Evolutionary conservation across 92 coral and sea anemone species (phyloP), one percentile per base, ranked within the genome.

Genomic region (Porites evermanni): DNA sequence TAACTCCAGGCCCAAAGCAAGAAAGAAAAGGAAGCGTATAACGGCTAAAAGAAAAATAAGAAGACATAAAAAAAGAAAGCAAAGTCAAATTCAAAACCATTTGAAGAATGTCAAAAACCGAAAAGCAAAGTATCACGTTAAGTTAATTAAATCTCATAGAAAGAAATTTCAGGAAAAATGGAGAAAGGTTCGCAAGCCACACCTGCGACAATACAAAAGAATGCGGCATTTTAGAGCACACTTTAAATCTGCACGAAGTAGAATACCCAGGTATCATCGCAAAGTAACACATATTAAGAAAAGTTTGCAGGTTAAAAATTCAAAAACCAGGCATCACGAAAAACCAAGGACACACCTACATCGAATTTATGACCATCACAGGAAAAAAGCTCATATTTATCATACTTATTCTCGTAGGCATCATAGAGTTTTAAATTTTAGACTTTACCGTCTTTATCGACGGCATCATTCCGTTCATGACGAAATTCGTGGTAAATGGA

Each of bases 401-500:
- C 81, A 21, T 65, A 24, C 4, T 16, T 23, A 23, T 54, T 64
- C 32, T n/a, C 24, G 29, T 38, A 26, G 56, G 47, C 90, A 84
- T 17, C 85, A 74, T 19, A 87, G 81, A 51, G 73, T 94, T 6
- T 38, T 93, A n/a, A 91, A 93, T 82, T 94, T 79, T 80, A 90
- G 87, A 65, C 94, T 80, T 38, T 94, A 94, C 83, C 78, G 67
- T 56, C 92, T 70, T 20, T 94, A 84, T 65, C 84, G 95, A 74
- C 81, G 84, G 53, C 88, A 91, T 12, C 98, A 94, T 70, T 90
- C 98, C 12, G 83, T 94, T 4, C 64, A 90, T 69, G 93, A 94
- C 72, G 98, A 94, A 77, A 81, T 93, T 64, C 88, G 81, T 2
- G 98, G 99, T 17, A 91, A 82, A 53, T 97, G 99, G 99, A 84